Percentiles rank a stretch among this genome's conserved stretches.
Evolutionary conservation across 2,797 vertebrate genomes (phyloP).

Genomic region (Schizothorax lantsangensis): DNA sequence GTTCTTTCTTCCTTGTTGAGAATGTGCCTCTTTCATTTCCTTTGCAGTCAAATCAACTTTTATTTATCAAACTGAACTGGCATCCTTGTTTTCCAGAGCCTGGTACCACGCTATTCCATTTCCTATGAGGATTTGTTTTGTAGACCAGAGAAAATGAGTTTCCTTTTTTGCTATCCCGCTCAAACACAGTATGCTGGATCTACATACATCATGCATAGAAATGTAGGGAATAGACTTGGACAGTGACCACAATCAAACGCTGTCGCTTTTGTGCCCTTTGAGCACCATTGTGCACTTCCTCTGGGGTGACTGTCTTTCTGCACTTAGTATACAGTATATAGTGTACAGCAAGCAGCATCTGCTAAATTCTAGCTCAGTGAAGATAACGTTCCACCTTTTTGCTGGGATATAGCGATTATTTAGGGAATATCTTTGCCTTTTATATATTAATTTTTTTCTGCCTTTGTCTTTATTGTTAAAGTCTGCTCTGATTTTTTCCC

Average conservation of each 20-base stretch:
- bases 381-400: background rate
- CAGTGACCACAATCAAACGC: background rate
- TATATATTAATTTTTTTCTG: background rate
- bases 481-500: background rate
- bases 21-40: constrained; percentile 26
- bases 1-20: constrained; percentile 42
- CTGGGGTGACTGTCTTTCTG: constrained; percentile 8
- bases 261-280: constrained; percentile 19
- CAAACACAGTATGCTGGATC: constrained; percentile 60
- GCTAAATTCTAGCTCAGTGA: constrained; percentile 4
- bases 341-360: background rate
- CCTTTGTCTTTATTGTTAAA: background rate
- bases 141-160: background rate
- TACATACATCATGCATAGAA: constrained; percentile 43
- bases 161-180: constrained; percentile 17
- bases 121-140: background rate
- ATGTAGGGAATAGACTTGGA: constrained; percentile 41
- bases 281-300: constrained; percentile 35
- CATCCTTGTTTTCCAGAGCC: constrained; percentile 19
- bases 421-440: constrained; percentile 2
- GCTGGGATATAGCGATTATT: constrained; percentile 10
- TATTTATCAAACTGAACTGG: constrained; percentile 20
- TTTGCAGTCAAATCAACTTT: constrained; percentile 11
- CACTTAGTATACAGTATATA: constrained; percentile 17
- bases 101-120: constrained; percentile 4